A percentile compares a stretch with the other conserved stretches of the same genome.
These are phyloP conservation scores for Drosophila kanekoi DNA, from an alignment of 2,888 invertebrate species.

Conservation along the genomic window DNA sequence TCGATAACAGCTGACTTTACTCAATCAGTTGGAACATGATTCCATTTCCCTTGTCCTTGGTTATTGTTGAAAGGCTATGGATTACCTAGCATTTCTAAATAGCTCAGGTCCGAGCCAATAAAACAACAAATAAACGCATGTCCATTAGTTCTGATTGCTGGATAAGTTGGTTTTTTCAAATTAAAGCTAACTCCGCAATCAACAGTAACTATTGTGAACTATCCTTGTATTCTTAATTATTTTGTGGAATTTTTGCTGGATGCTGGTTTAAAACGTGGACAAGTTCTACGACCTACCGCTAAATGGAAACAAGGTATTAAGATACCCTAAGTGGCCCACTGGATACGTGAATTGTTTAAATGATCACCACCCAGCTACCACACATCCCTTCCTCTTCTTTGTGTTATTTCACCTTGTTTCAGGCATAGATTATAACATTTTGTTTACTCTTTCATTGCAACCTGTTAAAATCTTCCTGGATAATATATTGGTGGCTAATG, in stretches of 20 bases:
- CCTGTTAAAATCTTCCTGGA: no score
- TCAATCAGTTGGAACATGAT: background rate
- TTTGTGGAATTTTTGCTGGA: background rate
- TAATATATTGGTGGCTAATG: no score
- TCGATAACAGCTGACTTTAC: background rate
- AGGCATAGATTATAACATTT: background rate
- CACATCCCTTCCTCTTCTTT: no score
- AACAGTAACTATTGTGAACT: background rate
- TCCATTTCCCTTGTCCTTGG: background rate
- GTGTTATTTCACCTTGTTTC: background rate
- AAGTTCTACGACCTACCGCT: background rate
- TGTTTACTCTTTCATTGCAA: no score
- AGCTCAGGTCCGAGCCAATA: background rate
- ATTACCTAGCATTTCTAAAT: background rate
- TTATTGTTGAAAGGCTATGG: slow-evolving; percentile 1
- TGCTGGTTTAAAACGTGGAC: background rate
- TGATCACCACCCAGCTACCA: no score
- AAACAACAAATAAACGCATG: background rate
- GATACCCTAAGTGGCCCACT: background rate
- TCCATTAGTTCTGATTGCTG: background rate
- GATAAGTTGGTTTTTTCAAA: background rate
- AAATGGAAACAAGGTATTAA: background rate
- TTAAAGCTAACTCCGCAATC: background rate
- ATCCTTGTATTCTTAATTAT: slow-evolving; percentile 4
- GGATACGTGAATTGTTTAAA: no score